These are phyloP conservation scores for Apostichopus leukothele DNA, from an alignment of 53 echinoderm and acorn worm species.

Conservation along the genomic window DNA sequence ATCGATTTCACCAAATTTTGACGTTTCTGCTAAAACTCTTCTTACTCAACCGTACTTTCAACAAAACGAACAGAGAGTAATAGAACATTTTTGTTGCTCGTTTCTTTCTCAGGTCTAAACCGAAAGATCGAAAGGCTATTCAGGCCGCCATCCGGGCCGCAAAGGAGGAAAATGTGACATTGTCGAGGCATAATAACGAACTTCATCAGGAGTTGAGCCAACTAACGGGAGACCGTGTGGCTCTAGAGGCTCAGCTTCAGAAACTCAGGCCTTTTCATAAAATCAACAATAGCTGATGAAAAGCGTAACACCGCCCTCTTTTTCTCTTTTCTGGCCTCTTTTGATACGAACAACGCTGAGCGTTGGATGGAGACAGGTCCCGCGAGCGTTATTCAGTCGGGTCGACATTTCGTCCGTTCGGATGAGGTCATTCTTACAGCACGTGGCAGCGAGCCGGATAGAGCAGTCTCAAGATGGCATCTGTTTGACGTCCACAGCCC, in stretches of 20 bases:
- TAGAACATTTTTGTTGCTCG: background rate
- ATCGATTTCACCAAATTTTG: too few relatives aligned
- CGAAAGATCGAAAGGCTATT: conserved; percentile 74
- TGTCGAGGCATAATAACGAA: conserved; percentile 85
- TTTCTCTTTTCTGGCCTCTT: background rate
- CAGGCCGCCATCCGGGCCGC: conserved; percentile 84
- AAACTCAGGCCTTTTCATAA: conserved; percentile 82
- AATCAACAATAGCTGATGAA: conserved; percentile 52
- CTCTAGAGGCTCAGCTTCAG: conserved; percentile 79
- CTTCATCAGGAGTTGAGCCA: conserved; percentile 90
- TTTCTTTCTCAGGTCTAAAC: conserved; percentile 53
- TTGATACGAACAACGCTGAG: background rate
- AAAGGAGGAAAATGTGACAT: conserved; percentile 89
- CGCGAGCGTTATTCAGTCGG: background rate
- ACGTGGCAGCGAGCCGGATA: too few relatives aligned
- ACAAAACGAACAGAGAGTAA: background rate
- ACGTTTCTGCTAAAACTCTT: too few relatives aligned
- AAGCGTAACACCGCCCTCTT: background rate
- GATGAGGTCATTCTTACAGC: too few relatives aligned
- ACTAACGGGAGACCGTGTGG: conserved; percentile 82
- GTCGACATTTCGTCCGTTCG: background rate
- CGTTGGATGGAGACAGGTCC: background rate
- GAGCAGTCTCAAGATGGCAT: background rate
- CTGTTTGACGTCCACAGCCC: background rate
- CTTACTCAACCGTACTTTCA: too few relatives aligned